These are phyloP conservation scores for Lytechinus variegatus DNA, from an alignment of 35 echinoderm and acorn worm genomes.

Conservation along the genomic window DNA sequence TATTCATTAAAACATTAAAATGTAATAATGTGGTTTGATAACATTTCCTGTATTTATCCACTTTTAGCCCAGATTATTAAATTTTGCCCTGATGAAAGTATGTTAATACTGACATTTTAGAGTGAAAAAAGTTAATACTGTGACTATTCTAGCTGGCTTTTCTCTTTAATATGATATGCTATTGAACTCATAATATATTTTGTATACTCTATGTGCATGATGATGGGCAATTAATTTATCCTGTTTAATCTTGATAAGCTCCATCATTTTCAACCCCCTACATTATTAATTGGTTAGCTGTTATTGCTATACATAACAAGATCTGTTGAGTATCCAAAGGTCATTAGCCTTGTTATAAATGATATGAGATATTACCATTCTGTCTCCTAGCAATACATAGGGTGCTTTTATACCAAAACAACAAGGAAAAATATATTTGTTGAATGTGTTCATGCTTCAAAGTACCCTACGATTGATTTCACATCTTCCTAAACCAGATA, in stretches of 20 bases:
- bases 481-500: no score
- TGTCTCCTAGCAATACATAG: not conserved
- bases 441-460: no score
- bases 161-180: not conserved
- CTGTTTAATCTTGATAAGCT: not conserved
- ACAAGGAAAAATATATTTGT: no score
- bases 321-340: not conserved
- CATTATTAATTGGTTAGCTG: not conserved
- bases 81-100: not conserved
- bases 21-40: not conserved
- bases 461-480: no score
- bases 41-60: not conserved
- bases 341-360: not conserved
- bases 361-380: not conserved
- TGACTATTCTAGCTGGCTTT: not conserved
- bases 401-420: no score
- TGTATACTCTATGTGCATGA: not conserved
- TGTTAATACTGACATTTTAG: not conserved
- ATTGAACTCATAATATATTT: not conserved
- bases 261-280: not conserved
- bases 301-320: not conserved
- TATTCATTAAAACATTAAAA: not conserved
- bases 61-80: not conserved
- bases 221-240: not conserved
- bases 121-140: not conserved